These are phyloP conservation scores for Oryzias celebensis DNA, from an alignment of 2,113 vertebrate genomes.

Conservation along the genomic window DNA sequence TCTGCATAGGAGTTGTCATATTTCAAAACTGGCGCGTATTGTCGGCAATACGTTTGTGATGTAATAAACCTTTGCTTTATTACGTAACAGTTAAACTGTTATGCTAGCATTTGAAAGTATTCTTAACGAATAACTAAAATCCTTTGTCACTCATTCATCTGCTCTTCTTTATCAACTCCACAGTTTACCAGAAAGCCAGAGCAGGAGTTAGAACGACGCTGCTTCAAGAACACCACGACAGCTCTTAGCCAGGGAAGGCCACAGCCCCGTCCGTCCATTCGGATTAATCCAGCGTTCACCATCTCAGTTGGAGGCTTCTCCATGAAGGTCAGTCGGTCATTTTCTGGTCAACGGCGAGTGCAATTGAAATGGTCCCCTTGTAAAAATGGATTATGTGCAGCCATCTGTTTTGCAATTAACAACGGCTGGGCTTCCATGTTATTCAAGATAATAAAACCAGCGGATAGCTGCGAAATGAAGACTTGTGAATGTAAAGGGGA, in stretches of 20 bases:
- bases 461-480: conserved; percentile 50
- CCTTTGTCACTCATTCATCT: too few species aligned
- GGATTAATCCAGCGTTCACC: conserved; percentile 67
- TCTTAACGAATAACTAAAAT: too few species aligned
- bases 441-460: conserved; percentile 68
- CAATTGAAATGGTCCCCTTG: conserved; percentile 59
- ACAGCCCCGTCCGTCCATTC: conserved; percentile 39
- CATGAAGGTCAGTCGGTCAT: conserved; percentile 69
- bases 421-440: conserved; percentile 62
- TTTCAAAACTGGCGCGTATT: too few species aligned
- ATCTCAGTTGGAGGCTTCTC: conserved; percentile 60
- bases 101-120: too few species aligned
- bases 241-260: conserved; percentile 54
- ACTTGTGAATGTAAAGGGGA: conserved; percentile 53
- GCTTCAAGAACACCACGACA: conserved; percentile 52
- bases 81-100: too few species aligned
- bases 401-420: conserved; percentile 75
- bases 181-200: conserved; percentile 54
- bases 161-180: conserved; percentile 37
- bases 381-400: conserved; percentile 75
- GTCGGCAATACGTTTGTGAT: too few species aligned
- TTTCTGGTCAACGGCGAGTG: conserved; percentile 52
- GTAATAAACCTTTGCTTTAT: too few species aligned
- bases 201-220: conserved; percentile 57
- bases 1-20: too few species aligned